Evolutionary conservation across 2,888 invertebrate genomes (phyloP).

Genomic region (Agriopis marginaria): DNA sequence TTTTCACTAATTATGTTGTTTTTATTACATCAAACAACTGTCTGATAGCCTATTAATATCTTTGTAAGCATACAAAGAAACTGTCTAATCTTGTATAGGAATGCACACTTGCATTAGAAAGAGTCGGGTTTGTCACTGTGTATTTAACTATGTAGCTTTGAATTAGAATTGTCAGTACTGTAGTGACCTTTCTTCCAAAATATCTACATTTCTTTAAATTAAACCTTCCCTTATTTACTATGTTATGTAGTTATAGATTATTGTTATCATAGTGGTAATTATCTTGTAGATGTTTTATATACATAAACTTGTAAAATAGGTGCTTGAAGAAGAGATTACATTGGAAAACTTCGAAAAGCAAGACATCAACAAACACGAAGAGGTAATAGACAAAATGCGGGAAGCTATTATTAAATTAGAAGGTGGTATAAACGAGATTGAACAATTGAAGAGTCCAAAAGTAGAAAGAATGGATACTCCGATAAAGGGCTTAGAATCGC

Average conservation of each 20-base stretch:
- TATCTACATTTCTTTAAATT: neutral
- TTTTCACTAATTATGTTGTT: too few species aligned
- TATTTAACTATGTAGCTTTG: neutral
- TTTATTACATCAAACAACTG: too few species aligned
- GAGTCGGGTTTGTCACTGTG: neutral
- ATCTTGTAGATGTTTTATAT: constrained; percentile 18
- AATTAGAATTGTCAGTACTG: neutral
- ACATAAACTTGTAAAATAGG: constrained; percentile 53
- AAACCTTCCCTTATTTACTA: neutral
- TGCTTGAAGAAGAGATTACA: constrained; percentile 67
- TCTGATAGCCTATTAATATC: too few species aligned
- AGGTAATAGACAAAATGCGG: constrained; percentile 76
- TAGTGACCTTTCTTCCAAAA: neutral
- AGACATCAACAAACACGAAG: constrained; percentile 66
- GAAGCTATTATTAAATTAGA: constrained; percentile 77
- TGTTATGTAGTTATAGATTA: neutral
- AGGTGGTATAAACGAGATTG: constrained; percentile 63
- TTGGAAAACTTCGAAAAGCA: constrained; percentile 73
- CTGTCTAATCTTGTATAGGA: too few species aligned
- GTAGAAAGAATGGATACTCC: constrained; percentile 24
- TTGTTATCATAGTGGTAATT: neutral
- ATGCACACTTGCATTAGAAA: neutral
- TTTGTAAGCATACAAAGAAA: too few species aligned
- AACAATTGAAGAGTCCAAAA: constrained; percentile 48
- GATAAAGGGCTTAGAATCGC: constrained; percentile 43